phyloP scores from a whole-genome alignment of 2,113 vertebrate genomes.

The Chitala chitala region DNA sequence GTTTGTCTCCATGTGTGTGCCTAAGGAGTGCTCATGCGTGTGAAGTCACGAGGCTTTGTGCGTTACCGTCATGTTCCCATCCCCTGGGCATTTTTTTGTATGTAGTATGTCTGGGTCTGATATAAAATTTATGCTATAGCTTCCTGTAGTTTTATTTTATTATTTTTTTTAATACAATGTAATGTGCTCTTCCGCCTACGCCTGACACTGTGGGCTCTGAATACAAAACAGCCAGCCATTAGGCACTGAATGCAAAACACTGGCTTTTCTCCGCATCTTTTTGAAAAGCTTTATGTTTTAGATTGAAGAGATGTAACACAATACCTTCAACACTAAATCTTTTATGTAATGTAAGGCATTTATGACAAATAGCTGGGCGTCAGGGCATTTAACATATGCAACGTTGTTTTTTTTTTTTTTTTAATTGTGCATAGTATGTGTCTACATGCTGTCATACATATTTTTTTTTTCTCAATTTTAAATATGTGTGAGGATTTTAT shows the following conservation, averaged over 20 bases:
- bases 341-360: background rate
- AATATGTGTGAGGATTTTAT: background rate
- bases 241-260: background rate
- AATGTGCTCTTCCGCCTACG: constrained; percentile 24
- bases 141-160: background rate
- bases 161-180: constrained; percentile 4
- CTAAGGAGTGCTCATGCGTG: background rate
- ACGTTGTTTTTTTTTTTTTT: background rate
- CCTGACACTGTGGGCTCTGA: constrained; percentile 6
- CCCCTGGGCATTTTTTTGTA: background rate
- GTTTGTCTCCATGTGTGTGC: no score
- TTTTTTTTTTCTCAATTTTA: background rate
- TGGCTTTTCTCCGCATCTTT: background rate
- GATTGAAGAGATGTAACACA: constrained; percentile 1
- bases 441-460: background rate
- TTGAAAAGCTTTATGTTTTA: background rate
- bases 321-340: background rate
- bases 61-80: no score
- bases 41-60: background rate
- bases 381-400: background rate
- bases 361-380: background rate
- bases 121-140: background rate
- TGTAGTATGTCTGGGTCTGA: background rate
- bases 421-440: background rate
- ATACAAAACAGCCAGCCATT: constrained; percentile 16